Evolutionary conservation across 2,888 invertebrate genomes (phyloP).

Genomic region (Sympetrum striolatum): DNA sequence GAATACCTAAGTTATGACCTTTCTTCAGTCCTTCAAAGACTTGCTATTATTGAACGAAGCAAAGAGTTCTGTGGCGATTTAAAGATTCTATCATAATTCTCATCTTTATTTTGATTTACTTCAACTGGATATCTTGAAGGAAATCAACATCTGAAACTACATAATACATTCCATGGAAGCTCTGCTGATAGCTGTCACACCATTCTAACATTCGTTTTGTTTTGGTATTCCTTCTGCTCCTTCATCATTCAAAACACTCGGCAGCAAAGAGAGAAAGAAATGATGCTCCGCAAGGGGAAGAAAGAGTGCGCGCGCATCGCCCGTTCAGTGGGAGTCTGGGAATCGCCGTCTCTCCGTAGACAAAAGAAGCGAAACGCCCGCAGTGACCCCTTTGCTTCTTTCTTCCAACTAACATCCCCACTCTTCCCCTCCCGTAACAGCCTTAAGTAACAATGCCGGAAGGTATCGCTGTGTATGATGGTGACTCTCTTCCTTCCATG

Average conservation of each 20-base stretch:
- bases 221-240: background rate
- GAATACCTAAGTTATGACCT: too few relatives aligned
- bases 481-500: background rate
- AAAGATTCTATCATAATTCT: too few relatives aligned
- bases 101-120: too few relatives aligned
- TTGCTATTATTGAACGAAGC: too few relatives aligned
- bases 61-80: too few relatives aligned
- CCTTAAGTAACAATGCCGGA: constrained; percentile 19
- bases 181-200: too few relatives aligned
- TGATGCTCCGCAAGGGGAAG: background rate
- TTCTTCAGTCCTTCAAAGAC: too few relatives aligned
- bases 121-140: too few relatives aligned
- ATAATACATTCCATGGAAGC: too few relatives aligned
- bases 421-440: background rate
- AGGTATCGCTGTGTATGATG: constrained; percentile 14
- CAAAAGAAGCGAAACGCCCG: constrained; percentile 1
- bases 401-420: background rate
- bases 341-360: background rate
- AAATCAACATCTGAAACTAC: too few relatives aligned
- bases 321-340: background rate
- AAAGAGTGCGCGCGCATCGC: background rate
- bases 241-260: background rate
- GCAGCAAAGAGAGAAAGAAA: background rate
- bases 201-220: too few relatives aligned
- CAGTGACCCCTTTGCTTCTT: constrained; percentile 32